Evolutionary conservation across 2,797 vertebrate species (phyloP).

Genomic region (Characodon lateralis): DNA sequence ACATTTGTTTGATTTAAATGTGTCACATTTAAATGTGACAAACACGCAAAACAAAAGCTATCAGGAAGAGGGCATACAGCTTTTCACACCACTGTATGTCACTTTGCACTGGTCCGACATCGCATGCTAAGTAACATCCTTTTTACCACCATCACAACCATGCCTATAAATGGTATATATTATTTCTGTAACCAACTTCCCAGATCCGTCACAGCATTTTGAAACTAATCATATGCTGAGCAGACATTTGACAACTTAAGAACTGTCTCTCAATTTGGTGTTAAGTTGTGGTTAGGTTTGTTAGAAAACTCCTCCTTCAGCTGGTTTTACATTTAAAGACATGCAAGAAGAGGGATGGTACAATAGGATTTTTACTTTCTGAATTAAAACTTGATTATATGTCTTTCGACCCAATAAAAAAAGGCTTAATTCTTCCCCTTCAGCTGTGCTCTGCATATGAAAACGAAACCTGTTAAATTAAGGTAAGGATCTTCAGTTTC

Average conservation of each 20-base stretch:
- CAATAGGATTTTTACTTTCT: not conserved
- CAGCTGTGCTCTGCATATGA: not conserved
- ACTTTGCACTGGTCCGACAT: not conserved
- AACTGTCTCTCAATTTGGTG: not conserved
- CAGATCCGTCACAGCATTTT: not conserved
- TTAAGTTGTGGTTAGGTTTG: not conserved
- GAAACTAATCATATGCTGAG: not conserved
- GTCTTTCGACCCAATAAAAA: not conserved
- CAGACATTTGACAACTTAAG: not conserved
- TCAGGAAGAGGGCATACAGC: no score
- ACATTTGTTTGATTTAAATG: no score
- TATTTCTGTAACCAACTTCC: not conserved
- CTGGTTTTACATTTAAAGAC: not conserved
- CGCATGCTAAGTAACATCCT: not conserved
- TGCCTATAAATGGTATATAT: not conserved
- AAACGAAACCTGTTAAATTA: not conserved
- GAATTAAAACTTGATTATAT: not conserved
- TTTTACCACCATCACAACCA: not conserved
- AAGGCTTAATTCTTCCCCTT: not conserved
- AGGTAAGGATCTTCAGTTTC: not conserved
- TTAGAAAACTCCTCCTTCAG: not conserved
- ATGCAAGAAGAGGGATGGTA: not conserved
- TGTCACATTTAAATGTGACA: no score
- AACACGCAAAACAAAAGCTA: no score
- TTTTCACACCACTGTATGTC: not conserved